A percentile compares a stretch with the other conserved stretches of the same genome.
These are phyloP conservation scores for Cephus rjabovi DNA, from an alignment of 2,888 invertebrate genomes.

Conservation along the genomic window DNA sequence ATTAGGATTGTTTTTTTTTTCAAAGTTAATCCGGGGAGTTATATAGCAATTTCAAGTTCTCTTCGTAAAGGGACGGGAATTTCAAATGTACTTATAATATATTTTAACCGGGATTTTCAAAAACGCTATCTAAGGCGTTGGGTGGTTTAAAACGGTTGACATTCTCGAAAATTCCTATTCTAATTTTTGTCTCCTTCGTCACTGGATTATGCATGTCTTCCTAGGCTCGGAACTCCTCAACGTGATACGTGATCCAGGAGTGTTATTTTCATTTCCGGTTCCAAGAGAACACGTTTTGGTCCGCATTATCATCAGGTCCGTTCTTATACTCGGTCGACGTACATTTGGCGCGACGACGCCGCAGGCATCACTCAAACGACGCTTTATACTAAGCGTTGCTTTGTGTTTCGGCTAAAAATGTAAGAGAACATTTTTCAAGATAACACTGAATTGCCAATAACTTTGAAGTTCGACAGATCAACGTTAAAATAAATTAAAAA, in stretches of 20 bases:
- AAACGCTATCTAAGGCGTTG: neutral
- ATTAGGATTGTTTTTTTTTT: neutral
- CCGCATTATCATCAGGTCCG: constrained; percentile 89
- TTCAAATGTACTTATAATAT: neutral
- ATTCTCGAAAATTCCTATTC: neutral
- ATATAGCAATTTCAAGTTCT: neutral
- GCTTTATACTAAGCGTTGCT: constrained; percentile 82
- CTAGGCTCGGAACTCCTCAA: constrained; percentile 48
- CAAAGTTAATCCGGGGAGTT: neutral
- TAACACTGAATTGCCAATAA: neutral
- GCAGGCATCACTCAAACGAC: constrained; percentile 86
- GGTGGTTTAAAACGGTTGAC: neutral
- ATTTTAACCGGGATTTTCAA: neutral
- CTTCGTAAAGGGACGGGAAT: neutral
- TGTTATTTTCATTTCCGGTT: constrained; percentile 70
- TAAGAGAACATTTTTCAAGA: too few species aligned
- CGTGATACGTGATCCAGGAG: constrained; percentile 56
- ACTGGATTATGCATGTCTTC: constrained; percentile 56
- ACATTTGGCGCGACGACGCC: constrained; percentile 92
- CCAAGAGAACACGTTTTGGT: constrained; percentile 83
- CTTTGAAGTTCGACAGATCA: neutral
- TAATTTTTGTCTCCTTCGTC: constrained; percentile 25
- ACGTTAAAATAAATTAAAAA: neutral
- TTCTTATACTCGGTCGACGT: constrained; percentile 86
- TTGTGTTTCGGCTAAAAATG: constrained; percentile 55